These are phyloP conservation scores for Theristicus caerulescens DNA, from an alignment of 2,113 vertebrate genomes.

Conservation along the genomic window DNA sequence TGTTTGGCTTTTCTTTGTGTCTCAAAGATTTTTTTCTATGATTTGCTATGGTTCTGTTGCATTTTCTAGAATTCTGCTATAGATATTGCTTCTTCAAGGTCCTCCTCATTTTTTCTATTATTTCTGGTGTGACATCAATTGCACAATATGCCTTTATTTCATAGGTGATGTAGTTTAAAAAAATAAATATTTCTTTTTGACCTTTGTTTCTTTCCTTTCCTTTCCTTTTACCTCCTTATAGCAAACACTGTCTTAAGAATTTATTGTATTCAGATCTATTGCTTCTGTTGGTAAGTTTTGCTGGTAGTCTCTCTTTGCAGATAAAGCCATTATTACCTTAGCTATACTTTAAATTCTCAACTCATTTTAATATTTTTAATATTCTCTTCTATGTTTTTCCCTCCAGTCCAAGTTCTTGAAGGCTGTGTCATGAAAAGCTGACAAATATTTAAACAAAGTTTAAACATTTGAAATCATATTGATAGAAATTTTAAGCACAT, in stretches of 20 bases:
- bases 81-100: neutral
- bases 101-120: neutral
- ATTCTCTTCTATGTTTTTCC: neutral
- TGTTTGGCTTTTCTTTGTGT: neutral
- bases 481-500: neutral
- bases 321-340: neutral
- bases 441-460: neutral
- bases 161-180: neutral
- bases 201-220: neutral
- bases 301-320: neutral
- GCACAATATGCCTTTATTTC: neutral
- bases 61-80: neutral
- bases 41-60: neutral
- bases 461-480: neutral
- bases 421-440: neutral
- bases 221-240: neutral
- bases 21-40: neutral
- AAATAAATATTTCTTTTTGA: neutral
- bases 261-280: neutral
- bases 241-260: neutral
- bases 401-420: neutral
- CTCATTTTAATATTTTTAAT: neutral
- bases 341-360: neutral
- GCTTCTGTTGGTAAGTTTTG: neutral
- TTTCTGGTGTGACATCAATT: neutral